Evolutionary conservation across 1,140 invertebrate genomes (phyloP).

Genomic region (Brachionus angularis): DNA sequence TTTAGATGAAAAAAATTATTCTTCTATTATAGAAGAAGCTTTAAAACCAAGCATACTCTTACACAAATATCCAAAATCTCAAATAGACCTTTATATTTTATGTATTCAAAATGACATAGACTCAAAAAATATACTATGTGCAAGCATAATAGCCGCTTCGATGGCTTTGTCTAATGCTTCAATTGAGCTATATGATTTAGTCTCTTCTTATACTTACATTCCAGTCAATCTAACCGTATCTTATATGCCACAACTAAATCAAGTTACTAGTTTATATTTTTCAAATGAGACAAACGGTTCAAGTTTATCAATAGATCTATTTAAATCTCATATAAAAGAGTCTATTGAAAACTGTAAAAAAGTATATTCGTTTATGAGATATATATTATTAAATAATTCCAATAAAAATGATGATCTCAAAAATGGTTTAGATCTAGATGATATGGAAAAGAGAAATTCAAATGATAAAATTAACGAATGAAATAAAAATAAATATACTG

Average conservation of each 20-base stretch:
- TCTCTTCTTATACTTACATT: not conserved
- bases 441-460: slow-evolving; percentile 10
- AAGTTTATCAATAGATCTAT: slow-evolving; percentile 24
- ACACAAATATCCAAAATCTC: slow-evolving; percentile 44
- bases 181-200: slow-evolving; percentile 43
- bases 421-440: slow-evolving; percentile 29
- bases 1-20: slow-evolving; percentile 32
- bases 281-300: slow-evolving; percentile 27
- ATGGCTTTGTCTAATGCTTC: slow-evolving; percentile 30
- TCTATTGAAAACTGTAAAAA: slow-evolving; percentile 42
- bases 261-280: slow-evolving; percentile 32
- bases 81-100: slow-evolving; percentile 41
- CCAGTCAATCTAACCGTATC: slow-evolving; percentile 9
- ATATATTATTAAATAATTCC: slow-evolving; percentile 21
- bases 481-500: too few species aligned
- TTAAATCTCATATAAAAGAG: slow-evolving; percentile 43
- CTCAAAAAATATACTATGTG: slow-evolving; percentile 20
- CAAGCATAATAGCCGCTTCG: slow-evolving; percentile 22
- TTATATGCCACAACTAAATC: slow-evolving; percentile 36
- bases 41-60: slow-evolving; percentile 35
- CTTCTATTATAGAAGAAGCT: slow-evolving; percentile 34
- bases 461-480: too few species aligned
- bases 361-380: slow-evolving; percentile 37
- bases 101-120: slow-evolving; percentile 39
- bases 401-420: slow-evolving; percentile 15